phyloP scores from a whole-genome alignment of 2,888 invertebrate species.

The Allolobophora icterica region DNA sequence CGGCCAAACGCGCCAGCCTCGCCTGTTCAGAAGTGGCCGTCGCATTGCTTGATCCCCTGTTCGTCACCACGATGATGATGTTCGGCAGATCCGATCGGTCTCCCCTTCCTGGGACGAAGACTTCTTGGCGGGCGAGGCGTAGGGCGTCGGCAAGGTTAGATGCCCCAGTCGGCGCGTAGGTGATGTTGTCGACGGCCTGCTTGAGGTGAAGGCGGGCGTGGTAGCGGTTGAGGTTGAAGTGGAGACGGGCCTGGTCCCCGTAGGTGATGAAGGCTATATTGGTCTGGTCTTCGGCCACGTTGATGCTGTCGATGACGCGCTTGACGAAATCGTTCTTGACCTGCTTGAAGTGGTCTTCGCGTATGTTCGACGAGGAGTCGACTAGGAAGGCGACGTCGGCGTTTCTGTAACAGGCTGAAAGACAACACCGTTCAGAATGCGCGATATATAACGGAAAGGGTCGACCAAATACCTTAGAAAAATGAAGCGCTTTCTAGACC shows the following conservation, averaged over 20 bases:
- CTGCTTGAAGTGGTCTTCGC: slow-evolving; percentile 41
- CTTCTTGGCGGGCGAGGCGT: slow-evolving; percentile 47
- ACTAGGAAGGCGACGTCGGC: slow-evolving; percentile 47
- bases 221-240: slow-evolving; percentile 50
- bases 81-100: slow-evolving; percentile 34
- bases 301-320: slow-evolving; percentile 41
- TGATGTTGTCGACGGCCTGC: slow-evolving; percentile 51
- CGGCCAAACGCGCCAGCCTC: slow-evolving; percentile 23
- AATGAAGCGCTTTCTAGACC: too few relatives aligned
- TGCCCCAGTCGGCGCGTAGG: slow-evolving; percentile 53
- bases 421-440: neutral
- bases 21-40: slow-evolving; percentile 34
- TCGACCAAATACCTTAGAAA: too few relatives aligned
- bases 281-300: slow-evolving; percentile 43
- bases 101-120: slow-evolving; percentile 3
- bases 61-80: slow-evolving; percentile 40
- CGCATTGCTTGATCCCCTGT: slow-evolving; percentile 38
- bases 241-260: slow-evolving; percentile 39
- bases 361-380: slow-evolving; percentile 45
- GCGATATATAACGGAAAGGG: too few relatives aligned
- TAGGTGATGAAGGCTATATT: slow-evolving; percentile 47
- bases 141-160: slow-evolving; percentile 59
- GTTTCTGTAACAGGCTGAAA: slow-evolving; percentile 43
- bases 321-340: slow-evolving; percentile 44
- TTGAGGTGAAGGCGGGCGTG: slow-evolving; percentile 46